These are phyloP conservation scores for Trigoniulus corallinus DNA, from an alignment of 1,140 invertebrate species.

Conservation along the genomic window DNA sequence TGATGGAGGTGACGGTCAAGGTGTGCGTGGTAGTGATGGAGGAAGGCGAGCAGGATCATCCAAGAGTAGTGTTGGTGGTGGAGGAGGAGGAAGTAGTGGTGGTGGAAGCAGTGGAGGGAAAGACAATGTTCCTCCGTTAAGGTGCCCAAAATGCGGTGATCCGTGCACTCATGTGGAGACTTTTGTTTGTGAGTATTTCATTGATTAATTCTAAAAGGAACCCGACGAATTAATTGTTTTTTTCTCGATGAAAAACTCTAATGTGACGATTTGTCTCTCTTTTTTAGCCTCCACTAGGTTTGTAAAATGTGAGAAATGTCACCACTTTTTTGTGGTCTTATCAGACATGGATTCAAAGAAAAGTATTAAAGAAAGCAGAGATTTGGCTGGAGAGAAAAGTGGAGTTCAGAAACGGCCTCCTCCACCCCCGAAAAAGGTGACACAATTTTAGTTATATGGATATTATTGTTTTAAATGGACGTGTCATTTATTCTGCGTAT, in stretches of 20 bases:
- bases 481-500: background rate
- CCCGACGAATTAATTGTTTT: background rate
- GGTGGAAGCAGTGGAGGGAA: constrained; percentile 23
- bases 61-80: background rate
- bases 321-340: constrained; percentile 93
- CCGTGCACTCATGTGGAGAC: constrained; percentile 91
- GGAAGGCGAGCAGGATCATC: constrained; percentile 8
- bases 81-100: constrained; percentile 11
- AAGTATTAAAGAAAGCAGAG: constrained; percentile 50
- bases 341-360: constrained; percentile 71
- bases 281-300: constrained; percentile 64
- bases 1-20: constrained; percentile 12
- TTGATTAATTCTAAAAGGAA: no score
- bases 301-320: constrained; percentile 95
- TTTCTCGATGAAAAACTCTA: background rate
- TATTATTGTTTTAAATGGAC: background rate
- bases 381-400: constrained; percentile 40
- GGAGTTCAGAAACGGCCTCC: constrained; percentile 50
- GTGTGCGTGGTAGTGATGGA: constrained; percentile 5
- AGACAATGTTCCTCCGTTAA: constrained; percentile 39
- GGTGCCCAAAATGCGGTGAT: constrained; percentile 88
- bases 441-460: background rate
- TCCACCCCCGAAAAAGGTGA: constrained; percentile 59
- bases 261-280: constrained; percentile 10
- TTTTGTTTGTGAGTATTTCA: constrained; percentile 70